Evolutionary conservation across 2,113 vertebrate species (phyloP), one percentile per base, ranked within the genome.

Genomic region (Mystacornis crossleyi): DNA sequence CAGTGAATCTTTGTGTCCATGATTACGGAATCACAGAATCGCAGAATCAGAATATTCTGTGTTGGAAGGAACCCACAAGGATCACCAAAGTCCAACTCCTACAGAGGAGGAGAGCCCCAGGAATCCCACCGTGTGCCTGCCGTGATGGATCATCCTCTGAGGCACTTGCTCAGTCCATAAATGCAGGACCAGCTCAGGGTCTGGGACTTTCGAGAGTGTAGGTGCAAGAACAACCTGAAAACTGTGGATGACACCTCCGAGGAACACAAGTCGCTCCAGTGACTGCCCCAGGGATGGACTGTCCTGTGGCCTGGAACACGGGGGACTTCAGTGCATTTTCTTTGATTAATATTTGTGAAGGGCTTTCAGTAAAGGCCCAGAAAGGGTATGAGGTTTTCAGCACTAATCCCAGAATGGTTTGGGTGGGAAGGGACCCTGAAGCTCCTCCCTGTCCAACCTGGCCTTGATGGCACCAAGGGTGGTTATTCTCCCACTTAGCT

Each of bases 401-500:
- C 38, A n/a, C 42, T 10, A 9, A 57, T 66, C 60, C 31, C 4
- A 0, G 28, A 29, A 14, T 45, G 36, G 26, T 66, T 58, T 43
- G 26, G 12, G 4, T 28, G 19, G 23, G 33, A 89, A 45, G 12
- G 3, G 33, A 58, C 18, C 36, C 38, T n/a, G 73, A 66, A 58
- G 6, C 4, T 31, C 58, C 15, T 36, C 14, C 14, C 38, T 0
- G 0, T 66, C 36, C 28, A 58, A 0, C 23, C 51, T 45, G 23
- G 16, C 28, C 16, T 38, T 60, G 38, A 33, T 66, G 33, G 45
- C 13, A 29, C 45, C 24, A 89, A 34, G 24, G 23, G 31, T 42
- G 42, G 60, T 50, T 87, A 18, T 84, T 77, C 31, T 73, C 31
- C 33, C 9, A 5, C 9, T 65, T 81, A n/a, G 1, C 58, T 86